phyloP scores from a whole-genome alignment of 2,113 vertebrate species.

The Talpa occidentalis region DNA sequence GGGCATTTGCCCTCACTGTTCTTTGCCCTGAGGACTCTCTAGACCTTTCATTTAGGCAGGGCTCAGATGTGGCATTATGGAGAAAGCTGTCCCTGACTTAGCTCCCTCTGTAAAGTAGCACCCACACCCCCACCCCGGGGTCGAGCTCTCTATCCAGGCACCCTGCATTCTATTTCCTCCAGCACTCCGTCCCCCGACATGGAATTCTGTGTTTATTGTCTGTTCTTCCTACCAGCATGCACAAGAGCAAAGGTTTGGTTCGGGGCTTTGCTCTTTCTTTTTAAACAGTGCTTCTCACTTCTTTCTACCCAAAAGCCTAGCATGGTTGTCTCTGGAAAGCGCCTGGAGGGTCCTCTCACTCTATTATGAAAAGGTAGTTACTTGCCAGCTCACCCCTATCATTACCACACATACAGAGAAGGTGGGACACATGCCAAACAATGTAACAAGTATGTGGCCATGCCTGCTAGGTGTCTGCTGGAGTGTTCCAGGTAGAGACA shows the following conservation, averaged over 20 bases:
- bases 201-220: background rate
- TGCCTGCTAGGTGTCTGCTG: background rate
- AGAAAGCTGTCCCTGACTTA: background rate
- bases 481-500: background rate
- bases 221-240: background rate
- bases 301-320: background rate
- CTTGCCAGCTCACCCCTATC: background rate
- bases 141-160: background rate
- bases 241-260: background rate
- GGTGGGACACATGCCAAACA: background rate
- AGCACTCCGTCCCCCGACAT: background rate
- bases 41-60: background rate
- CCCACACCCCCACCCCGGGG: background rate
- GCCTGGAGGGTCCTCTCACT: background rate
- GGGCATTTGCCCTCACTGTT: background rate
- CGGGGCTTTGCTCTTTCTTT: background rate
- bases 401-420: background rate
- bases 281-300: background rate
- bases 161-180: background rate
- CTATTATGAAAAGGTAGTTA: background rate
- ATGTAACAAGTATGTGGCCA: background rate
- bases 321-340: background rate
- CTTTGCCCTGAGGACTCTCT: background rate
- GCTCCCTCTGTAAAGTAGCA: background rate
- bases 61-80: background rate